These are phyloP conservation scores for Formicarius rufipectus DNA, from an alignment of 2,113 vertebrate genomes.

Conservation along the genomic window DNA sequence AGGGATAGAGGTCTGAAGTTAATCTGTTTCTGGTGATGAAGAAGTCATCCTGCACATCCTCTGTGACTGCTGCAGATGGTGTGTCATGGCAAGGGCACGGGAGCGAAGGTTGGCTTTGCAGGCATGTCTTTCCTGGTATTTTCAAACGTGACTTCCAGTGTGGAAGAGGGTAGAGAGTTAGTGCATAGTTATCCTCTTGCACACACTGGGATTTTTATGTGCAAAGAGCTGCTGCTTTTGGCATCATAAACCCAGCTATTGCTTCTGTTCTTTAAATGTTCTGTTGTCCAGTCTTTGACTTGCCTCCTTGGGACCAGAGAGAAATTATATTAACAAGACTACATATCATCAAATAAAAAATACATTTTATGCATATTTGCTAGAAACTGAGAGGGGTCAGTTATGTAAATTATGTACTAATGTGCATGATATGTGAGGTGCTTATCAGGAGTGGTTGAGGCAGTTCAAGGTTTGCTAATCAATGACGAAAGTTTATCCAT, in stretches of 20 bases:
- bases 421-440: rapidly evolving
- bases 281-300: not conserved
- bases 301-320: not conserved
- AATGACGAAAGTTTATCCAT: not conserved
- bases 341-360: not conserved
- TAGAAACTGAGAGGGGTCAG: not conserved
- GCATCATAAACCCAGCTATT: not conserved
- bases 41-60: not conserved
- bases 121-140: not conserved
- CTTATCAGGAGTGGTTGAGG: not conserved
- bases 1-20: not conserved
- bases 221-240: not conserved
- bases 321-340: not conserved
- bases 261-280: not conserved
- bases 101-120: not conserved
- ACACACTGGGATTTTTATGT: rapidly evolving
- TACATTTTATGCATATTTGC: not conserved
- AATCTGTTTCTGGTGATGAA: not conserved
- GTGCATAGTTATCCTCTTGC: not conserved
- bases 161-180: not conserved
- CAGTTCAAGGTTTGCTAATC: not conserved
- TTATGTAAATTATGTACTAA: not conserved
- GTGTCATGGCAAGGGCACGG: not conserved
- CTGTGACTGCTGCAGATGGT: not conserved
- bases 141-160: not conserved